phyloP scores from a whole-genome alignment of 2,797 vertebrate genomes.

The Notamacropus eugenii region DNA sequence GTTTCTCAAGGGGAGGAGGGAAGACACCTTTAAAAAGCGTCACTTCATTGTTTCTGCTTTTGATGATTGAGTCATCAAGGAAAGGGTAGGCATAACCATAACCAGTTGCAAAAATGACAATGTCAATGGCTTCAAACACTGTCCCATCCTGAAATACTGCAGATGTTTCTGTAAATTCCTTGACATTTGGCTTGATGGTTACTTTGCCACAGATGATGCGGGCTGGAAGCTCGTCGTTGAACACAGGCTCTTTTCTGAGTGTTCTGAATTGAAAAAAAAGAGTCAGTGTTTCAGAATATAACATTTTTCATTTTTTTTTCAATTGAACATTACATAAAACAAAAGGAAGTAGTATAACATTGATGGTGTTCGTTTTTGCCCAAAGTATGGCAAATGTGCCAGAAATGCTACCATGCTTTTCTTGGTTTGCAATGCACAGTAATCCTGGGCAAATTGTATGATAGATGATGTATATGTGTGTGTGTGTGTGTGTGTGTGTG shows the following conservation, averaged over 20 bases:
- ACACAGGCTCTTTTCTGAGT: slow-evolving; percentile 85
- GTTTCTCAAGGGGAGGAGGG: slow-evolving; percentile 82
- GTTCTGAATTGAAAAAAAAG: slow-evolving; percentile 75
- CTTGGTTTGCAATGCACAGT: neutral
- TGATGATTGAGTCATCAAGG: slow-evolving; percentile 84
- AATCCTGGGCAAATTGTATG: neutral
- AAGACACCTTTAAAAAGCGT: slow-evolving; percentile 88
- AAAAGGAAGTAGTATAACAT: neutral
- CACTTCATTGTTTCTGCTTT: slow-evolving; percentile 83
- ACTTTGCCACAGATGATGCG: slow-evolving; percentile 86
- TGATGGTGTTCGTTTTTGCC: neutral
- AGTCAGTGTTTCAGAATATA: neutral
- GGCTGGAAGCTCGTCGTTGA: slow-evolving; percentile 88
- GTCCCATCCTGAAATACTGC: slow-evolving; percentile 88
- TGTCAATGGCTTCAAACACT: slow-evolving; percentile 83
- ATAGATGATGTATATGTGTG: neutral
- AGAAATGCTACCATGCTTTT: neutral
- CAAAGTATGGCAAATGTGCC: neutral
- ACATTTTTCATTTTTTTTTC: neutral
- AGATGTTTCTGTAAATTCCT: slow-evolving; percentile 85
- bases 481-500: neutral
- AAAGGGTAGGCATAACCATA: slow-evolving; percentile 88
- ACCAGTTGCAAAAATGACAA: slow-evolving; percentile 89
- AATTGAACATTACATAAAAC: neutral
- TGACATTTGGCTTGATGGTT: slow-evolving; percentile 86